Evolutionary conservation across 2,113 vertebrate species (phyloP), one percentile per base, ranked within the genome.

Genomic region (Ceratotherium simum): DNA sequence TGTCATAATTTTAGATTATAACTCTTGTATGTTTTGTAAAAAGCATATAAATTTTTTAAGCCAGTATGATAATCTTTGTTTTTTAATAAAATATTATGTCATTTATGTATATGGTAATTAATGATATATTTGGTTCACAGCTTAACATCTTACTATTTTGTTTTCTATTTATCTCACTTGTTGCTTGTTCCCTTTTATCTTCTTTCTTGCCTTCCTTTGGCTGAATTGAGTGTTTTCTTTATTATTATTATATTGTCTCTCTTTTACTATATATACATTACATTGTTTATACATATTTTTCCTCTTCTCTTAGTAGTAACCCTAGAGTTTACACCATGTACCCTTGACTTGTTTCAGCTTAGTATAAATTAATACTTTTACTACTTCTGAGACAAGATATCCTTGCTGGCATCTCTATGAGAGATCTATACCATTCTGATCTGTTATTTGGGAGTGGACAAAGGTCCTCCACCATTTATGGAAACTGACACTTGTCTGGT

Each of bases 361-460:
- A 62, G 23, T 46, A 54, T 90, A 93, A 79, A 72, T 87, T 51
- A 56, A 29, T 87, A 80, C n/a, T 93, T 95, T 72, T 69, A 70
- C 46, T 64, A 93, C 12, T 75, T 80, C 36, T 92, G n/a, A 76
- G 51, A 82, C 10, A n/a, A 65, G 56, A 62, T 88, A 65, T 48
- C 25, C 39, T 89, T 89, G 51, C 58, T 21, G 54, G 58, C 12
- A 60, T 33, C 42, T 31, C 2, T 27, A 18, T 31, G 25, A 73
- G 72, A 92, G 67, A 25, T 51, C 60, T 67, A 23, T 27, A 46
- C 17, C 46, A 78, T 31, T 82, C 14, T 73, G 46, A 31, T 67
- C 46, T 69, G 79, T n/a, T 70, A 39, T 51, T 58, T 88, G 42
- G 46, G 67, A 42, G 18, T 54, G 23, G 33, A 58, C 27, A 18